Evolutionary conservation across 2,797 vertebrate species (phyloP).

Genomic region (Lutjanus argentimaculatus): DNA sequence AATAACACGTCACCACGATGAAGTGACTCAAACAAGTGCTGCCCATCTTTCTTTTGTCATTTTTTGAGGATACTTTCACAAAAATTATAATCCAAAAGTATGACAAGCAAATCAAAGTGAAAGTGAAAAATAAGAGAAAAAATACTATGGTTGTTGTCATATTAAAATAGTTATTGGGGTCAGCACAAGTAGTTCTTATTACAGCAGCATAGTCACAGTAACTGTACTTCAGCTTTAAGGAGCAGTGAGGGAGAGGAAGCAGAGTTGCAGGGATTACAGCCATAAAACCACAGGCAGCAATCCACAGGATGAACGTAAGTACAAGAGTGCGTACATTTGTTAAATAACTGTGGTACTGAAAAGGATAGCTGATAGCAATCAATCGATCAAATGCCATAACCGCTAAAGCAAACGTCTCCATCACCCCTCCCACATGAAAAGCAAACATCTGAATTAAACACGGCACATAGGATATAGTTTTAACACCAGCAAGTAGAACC

Average conservation of each 20-base stretch:
- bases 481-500: constrained; percentile 33
- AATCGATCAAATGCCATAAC: constrained; percentile 51
- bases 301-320: not conserved
- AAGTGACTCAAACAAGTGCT: constrained; percentile 53
- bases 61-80: constrained; percentile 28
- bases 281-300: constrained; percentile 16
- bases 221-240: constrained; percentile 7
- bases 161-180: constrained; percentile 27
- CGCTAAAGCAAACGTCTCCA: constrained; percentile 41
- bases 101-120: constrained; percentile 33
- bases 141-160: not conserved
- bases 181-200: constrained; percentile 35
- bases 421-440: not conserved
- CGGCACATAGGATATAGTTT: constrained; percentile 21
- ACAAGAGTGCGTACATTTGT: constrained; percentile 25
- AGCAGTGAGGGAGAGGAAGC: constrained; percentile 25
- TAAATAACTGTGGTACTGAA: constrained; percentile 38
- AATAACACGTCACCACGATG: constrained; percentile 41
- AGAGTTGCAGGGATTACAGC: constrained; percentile 9
- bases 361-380: constrained; percentile 34
- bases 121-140: constrained; percentile 33
- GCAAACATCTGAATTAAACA: constrained; percentile 35
- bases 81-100: constrained; percentile 28
- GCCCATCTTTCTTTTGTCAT: constrained; percentile 39
- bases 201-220: constrained; percentile 45